Conservation (phyloP, 2,888 invertebrate species). For the Cheilosia soror region DNA sequence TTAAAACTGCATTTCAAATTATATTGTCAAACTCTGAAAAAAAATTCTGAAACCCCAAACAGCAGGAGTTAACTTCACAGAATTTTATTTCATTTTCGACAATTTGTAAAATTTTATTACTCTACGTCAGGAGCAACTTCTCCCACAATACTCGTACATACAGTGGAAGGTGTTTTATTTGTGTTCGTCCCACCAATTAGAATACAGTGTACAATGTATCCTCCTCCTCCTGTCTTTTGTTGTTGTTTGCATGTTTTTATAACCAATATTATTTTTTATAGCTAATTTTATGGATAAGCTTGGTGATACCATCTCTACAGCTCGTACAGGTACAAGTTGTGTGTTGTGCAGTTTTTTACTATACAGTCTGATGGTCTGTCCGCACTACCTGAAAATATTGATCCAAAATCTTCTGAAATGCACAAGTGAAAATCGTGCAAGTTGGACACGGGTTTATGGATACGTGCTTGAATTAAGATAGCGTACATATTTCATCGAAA, state of each 20-base stretch:
- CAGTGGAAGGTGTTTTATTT: neutral
- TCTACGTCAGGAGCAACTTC: neutral
- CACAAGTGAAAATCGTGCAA: slow-evolving; percentile 29
- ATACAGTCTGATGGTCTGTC: slow-evolving; percentile 11
- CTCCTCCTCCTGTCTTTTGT: neutral
- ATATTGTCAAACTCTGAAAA: slow-evolving; percentile 27
- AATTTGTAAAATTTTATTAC: slow-evolving; percentile 64
- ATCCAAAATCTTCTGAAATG: slow-evolving; percentile 46
- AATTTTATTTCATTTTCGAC: slow-evolving; percentile 58
- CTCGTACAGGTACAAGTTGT: slow-evolving; percentile 1
- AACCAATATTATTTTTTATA: slow-evolving; percentile 64
- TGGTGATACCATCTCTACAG: neutral
- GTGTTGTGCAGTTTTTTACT: slow-evolving; percentile 37
- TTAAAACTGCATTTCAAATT: slow-evolving; percentile 58
- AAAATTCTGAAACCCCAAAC: slow-evolving; percentile 4
- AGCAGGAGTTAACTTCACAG: slow-evolving; percentile 13
- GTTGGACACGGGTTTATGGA: slow-evolving; percentile 28
- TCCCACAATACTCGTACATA: neutral
- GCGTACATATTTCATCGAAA: slow-evolving; percentile 25
- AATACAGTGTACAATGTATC: neutral
- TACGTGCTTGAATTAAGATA: slow-evolving; percentile 45
- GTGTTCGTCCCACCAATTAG: slow-evolving; percentile 18
- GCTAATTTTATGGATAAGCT: slow-evolving; percentile 65
- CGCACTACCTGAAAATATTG: slow-evolving; percentile 33
- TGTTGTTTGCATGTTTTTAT: slow-evolving; percentile 60